phyloP scores from a whole-genome alignment of 2,797 vertebrate species.

The Sandelia bainsii region DNA sequence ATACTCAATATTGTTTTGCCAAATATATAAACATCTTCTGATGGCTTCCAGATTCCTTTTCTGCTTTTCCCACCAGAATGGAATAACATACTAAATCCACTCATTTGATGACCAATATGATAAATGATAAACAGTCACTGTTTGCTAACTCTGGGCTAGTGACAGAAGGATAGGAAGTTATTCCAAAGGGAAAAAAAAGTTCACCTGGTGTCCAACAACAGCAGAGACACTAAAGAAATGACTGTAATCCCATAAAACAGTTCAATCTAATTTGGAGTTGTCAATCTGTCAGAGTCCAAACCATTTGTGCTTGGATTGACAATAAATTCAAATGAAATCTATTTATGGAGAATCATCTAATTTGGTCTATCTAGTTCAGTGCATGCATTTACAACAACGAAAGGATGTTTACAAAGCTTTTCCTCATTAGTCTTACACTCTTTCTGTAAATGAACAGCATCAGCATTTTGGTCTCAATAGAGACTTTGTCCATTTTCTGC shows the following conservation, averaged over 20 bases:
- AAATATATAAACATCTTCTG: conserved; percentile 58
- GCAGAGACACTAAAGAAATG: neutral
- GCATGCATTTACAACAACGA: neutral
- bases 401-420: conserved; percentile 5
- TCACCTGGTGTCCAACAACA: conserved; percentile 17
- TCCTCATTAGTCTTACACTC: conserved; percentile 14
- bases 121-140: conserved; percentile 19
- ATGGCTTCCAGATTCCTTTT: conserved; percentile 48
- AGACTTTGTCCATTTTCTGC: conserved; percentile 35
- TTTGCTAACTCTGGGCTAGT: conserved; percentile 1
- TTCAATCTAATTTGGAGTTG: neutral
- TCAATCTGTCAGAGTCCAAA: neutral
- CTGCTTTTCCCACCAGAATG: conserved; percentile 17
- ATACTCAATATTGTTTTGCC: conserved; percentile 53
- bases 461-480: conserved; percentile 25
- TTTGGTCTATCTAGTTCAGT: neutral
- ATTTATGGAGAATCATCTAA: neutral
- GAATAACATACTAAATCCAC: conserved; percentile 35
- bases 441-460: conserved; percentile 19
- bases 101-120: conserved; percentile 36
- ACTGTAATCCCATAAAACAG: neutral
- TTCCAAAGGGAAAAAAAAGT: neutral
- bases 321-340: neutral
- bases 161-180: conserved; percentile 20
- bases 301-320: neutral